Base-by-base conservation (phyloP, 53 echinoderm and acorn worm species). In the Actinopyga echinites region DNA sequence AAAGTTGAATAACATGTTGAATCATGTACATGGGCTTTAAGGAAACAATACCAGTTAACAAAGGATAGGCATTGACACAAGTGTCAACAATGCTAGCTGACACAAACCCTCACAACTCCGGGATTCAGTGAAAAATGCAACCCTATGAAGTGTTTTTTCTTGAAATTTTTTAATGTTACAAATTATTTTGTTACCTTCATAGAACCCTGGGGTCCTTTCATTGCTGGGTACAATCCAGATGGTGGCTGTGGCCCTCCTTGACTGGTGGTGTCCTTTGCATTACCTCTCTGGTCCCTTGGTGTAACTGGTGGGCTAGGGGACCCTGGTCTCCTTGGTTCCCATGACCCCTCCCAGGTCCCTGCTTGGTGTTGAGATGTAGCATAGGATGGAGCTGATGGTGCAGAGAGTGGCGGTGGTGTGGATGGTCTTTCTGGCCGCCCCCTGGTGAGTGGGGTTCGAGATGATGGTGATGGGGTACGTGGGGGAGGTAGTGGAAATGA, bases 281-380 rank as follows among this genome's bases (percentile, higher is more conserved):
- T 28, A 3, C 42, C 12, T 15, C 43, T 71, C 37, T 40, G 71
- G 25, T 71, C 71, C 45, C 71, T 71, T 24, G 71, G 71, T 44
- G 42, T 24, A 19, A 26, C 40, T 23, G 88, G 88, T 34, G 78
- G 82, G 49, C 73, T 82, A 44, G 83, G 88, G 69, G 83, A 81
- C 21, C 83, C 56, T 40, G 88, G 88, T 13, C 88, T 82, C 49
- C 75, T 88, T 26, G 88, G 88, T 34, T 83, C 87, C 87, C 87
- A 87, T 1, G 87, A 83, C 56, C 83, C 88, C 65, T 88, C 88
- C 83, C 83, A 88, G 11, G 83, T 61, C 13, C 83, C 83, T 6
- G 56, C 25, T 56, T 55, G 28, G 9, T 25, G 30, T 11, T 78
- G 78, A 30, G 44, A 28, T 25, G 21, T 78, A 8, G 36, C 15